Evolutionary conservation across 2,888 invertebrate genomes (phyloP).

Genomic region (Micoletzkya japonica): DNA sequence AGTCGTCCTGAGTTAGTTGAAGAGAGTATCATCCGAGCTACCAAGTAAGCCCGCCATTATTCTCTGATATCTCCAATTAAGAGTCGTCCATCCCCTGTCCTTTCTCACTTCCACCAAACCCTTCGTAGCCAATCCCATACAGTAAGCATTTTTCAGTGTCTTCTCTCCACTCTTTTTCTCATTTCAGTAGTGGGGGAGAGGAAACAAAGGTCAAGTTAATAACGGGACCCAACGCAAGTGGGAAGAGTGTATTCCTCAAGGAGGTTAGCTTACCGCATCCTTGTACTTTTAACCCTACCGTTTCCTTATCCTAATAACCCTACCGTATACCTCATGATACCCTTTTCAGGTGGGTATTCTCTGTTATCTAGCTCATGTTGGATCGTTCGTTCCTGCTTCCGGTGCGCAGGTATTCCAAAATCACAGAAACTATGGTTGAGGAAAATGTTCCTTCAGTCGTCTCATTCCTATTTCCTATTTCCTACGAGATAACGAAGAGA

Average conservation of each 20-base stretch:
- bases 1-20: slow-evolving; percentile 72
- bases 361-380: slow-evolving; percentile 83
- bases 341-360: slow-evolving; percentile 72
- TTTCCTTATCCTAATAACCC: neutral
- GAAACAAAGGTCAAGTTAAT: slow-evolving; percentile 75
- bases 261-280: slow-evolving; percentile 69
- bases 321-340: neutral
- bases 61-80: neutral
- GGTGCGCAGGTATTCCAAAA: slow-evolving; percentile 30
- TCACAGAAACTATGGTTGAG: no score
- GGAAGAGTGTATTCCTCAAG: slow-evolving; percentile 88
- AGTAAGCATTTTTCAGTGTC: slow-evolving; percentile 28
- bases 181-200: slow-evolving; percentile 62
- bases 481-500: no score
- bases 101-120: slow-evolving; percentile 69
- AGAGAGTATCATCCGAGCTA: slow-evolving; percentile 57
- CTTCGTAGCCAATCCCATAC: slow-evolving; percentile 56
- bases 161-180: neutral
- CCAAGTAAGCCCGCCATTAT: neutral
- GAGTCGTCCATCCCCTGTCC: slow-evolving; percentile 75
- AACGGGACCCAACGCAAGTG: slow-evolving; percentile 87
- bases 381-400: slow-evolving; percentile 82
- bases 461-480: no score
- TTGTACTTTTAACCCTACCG: no score
- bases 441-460: no score